Evolutionary conservation across 2,888 invertebrate genomes (phyloP), one percentile per base, ranked within the genome.

Genomic region (Parascotia fuliginaria): DNA sequence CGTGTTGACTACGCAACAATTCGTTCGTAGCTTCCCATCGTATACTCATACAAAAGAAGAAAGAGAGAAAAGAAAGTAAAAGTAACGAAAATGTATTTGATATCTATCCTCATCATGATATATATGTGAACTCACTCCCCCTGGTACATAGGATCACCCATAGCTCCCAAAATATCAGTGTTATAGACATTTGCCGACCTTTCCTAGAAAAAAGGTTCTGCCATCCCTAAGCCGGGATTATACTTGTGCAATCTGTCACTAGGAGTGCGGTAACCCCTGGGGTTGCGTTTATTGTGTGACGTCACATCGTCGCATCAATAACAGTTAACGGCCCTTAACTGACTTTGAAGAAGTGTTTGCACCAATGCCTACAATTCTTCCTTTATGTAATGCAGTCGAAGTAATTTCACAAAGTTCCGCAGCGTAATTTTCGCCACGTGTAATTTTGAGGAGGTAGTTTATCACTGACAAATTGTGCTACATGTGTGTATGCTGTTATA

Each of bases 251-350:
- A 60, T 64, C 51, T 41, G 46, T 60, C 65, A 60, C 39, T 41
- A 37, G 40, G 37, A 39, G 46, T 36, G 37, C 31, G 42, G 38
- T 27, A 42, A 22, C 45, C 49, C 28, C 19, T 11, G 47, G 33
- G 19, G 14, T 11, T 16, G 42, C 24, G 27, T 15, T 33, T 42
- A 33, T 33, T 27, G 24, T 11, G 45, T 51, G 57, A 44, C 42
- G 55, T 64, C 48, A 53, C 48, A 6, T 28, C 11, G 32, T n/a
- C 42, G 27, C 55, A 50, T 55, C 53, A 46, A 51, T 60, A 65
- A 58, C 58, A 42, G 54, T 41, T 51, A 53, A 50, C 49, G 42
- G 49, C 42, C 65, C 65, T 51, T 53, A 51, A 49, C 61, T 44
- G 58, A 64, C 65, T 50, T 65, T 57, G 54, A 45, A 55, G 51